Evolutionary conservation across 1,140 invertebrate species (phyloP).

Genomic region (Sarcophaga bullata): DNA sequence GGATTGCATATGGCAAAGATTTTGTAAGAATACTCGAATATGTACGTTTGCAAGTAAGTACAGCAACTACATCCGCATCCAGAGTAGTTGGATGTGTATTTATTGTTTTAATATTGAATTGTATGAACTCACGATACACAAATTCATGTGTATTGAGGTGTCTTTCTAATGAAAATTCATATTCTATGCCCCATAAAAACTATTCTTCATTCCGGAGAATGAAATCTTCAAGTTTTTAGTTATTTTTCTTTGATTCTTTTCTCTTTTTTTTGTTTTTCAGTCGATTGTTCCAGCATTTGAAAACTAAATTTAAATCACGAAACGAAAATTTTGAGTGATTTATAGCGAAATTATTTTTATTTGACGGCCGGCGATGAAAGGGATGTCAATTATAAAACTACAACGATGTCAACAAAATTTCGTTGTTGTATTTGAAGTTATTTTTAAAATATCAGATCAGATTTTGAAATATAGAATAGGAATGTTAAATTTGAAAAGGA

Average conservation of each 20-base stretch:
- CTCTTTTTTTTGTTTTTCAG: neutral
- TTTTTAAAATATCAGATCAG: neutral
- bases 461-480: too few species aligned
- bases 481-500: too few species aligned
- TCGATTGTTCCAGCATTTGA: neutral
- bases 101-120: too few species aligned
- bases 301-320: neutral
- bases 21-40: neutral
- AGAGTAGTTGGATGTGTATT: too few species aligned
- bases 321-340: neutral
- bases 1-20: conserved; percentile 4
- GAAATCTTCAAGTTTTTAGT: neutral
- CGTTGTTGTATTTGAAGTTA: neutral
- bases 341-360: neutral
- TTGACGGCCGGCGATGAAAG: neutral
- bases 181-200: too few species aligned
- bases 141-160: neutral
- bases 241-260: neutral
- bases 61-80: too few species aligned
- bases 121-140: neutral
- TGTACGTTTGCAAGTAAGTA: too few species aligned
- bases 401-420: neutral
- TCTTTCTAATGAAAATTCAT: neutral
- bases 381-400: neutral
- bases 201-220: too few species aligned